Evolutionary conservation across 1,140 invertebrate genomes (phyloP), one percentile per base, ranked within the genome.

Genomic region (Listronotus bonariensis): DNA sequence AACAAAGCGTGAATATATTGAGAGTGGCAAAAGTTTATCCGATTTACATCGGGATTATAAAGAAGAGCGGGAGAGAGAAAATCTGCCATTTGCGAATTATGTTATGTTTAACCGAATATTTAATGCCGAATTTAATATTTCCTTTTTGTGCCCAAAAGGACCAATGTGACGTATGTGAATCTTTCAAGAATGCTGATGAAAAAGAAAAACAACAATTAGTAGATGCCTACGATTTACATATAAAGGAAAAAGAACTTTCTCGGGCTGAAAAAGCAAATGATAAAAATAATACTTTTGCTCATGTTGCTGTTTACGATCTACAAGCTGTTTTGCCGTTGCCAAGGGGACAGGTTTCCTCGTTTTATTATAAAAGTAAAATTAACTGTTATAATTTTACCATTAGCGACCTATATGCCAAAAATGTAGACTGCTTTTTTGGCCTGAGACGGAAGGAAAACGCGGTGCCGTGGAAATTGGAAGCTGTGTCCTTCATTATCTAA

Each of bases 141-240:
- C 65, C 56, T 79, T 78, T 59, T 74, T 56, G 63, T 69, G 40
- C 76, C 76, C 8, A 80, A 79, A 81, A 81, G 63, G 78, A 80
- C 67, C 72, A 75, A 52, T 80, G 78, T 53, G 74, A 80, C 45
- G 34, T 63, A 3, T 79, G 77, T 56, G 68, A 70, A 48, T 46
- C 67, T n/a, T 78, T 64, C 45, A 74, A 76, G 43, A 74, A 77
- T 68, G 46, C 66, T 6, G 57, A 68, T n/a, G 67, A 65, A 32
- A 59, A 72, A 41, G 66, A 68, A 54, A 76, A 72, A 52, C 40
- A 38, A 7, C 48, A 62, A 36, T 43, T 72, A 20, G 46, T 51
- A 15, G 42, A 68, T 67, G 31, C 45, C 36, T 76, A 77, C 67
- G 65, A 73, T 40, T 12, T 49, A 34, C 77, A 79, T 61, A 63